Evolutionary conservation across 1,140 invertebrate genomes (phyloP).

Genomic region (Drosophila elegans): DNA sequence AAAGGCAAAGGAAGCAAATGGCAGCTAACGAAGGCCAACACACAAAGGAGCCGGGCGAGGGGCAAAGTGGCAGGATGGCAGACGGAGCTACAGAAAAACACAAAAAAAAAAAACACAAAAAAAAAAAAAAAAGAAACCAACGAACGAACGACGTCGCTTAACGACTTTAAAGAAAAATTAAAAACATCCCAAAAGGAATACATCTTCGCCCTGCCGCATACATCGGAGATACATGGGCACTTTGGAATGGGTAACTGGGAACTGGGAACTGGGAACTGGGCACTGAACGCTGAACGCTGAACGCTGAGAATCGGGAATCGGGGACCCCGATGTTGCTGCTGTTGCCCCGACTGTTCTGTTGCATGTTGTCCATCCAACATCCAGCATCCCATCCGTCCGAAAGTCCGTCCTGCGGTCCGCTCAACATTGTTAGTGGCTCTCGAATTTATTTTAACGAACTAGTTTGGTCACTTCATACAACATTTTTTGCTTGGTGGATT

Average conservation of each 20-base stretch:
- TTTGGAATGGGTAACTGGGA: constrained; percentile 35
- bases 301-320: not conserved
- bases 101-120: constrained; percentile 56
- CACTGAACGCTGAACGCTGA: too few species aligned
- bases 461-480: constrained; percentile 83
- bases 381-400: constrained; percentile 27
- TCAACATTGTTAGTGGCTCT: constrained; percentile 81
- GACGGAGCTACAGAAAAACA: constrained; percentile 39
- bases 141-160: constrained; percentile 68
- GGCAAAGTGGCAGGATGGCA: constrained; percentile 6
- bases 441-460: constrained; percentile 84
- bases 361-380: constrained; percentile 66
- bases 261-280: constrained; percentile 5
- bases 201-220: constrained; percentile 78
- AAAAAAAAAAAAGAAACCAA: constrained; percentile 50
- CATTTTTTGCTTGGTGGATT: constrained; percentile 54
- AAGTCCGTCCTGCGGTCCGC: constrained; percentile 39
- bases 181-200: constrained; percentile 84
- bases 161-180: constrained; percentile 84
- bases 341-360: constrained; percentile 35
- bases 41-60: constrained; percentile 49
- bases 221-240: constrained; percentile 43
- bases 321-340: constrained; percentile 16
- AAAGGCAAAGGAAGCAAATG: constrained; percentile 83
- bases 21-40: constrained; percentile 69